Percentiles rank a stretch among this genome's conserved stretches.
These are phyloP conservation scores for Echeneis naucrates DNA, from an alignment of 2,797 vertebrate genomes.

Conservation along the genomic window DNA sequence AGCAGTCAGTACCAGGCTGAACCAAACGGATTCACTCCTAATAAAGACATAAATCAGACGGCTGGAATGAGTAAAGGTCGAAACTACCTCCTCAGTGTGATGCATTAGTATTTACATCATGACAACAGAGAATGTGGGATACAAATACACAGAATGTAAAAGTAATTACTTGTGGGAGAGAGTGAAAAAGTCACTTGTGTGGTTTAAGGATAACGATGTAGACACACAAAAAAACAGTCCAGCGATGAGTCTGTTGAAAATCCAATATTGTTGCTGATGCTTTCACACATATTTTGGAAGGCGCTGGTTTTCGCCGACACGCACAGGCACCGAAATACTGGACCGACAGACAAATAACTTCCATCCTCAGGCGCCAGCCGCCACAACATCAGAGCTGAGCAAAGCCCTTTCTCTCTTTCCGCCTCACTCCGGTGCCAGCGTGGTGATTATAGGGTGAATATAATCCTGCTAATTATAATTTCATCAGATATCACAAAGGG, in stretches of 20 bases:
- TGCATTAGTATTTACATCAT: neutral
- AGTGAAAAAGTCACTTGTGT: neutral
- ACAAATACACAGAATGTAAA: too few relatives aligned
- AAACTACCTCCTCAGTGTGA: neutral
- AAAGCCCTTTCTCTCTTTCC: constrained; percentile 16
- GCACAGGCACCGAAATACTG: constrained; percentile 3
- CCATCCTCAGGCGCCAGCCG: neutral
- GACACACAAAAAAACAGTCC: neutral
- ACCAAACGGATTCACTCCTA: neutral
- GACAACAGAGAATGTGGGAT: neutral
- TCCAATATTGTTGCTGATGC: constrained; percentile 6
- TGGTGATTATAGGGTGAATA: constrained; percentile 53
- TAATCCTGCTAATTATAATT: constrained; percentile 71
- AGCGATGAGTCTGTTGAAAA: neutral
- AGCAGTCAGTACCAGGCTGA: neutral
- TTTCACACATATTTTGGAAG: neutral
- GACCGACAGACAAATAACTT: neutral
- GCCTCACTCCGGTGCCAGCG: constrained; percentile 7
- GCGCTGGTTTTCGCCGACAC: neutral
- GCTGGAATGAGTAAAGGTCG: neutral
- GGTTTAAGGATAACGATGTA: neutral
- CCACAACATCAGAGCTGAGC: constrained; percentile 34
- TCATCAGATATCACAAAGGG: constrained; percentile 56
- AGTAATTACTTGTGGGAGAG: neutral
- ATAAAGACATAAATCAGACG: neutral